Percentiles rank a stretch among this genome's conserved stretches.
Conservation (phyloP, 2,797 vertebrate species). For the Adelosebastes latens region DNA sequence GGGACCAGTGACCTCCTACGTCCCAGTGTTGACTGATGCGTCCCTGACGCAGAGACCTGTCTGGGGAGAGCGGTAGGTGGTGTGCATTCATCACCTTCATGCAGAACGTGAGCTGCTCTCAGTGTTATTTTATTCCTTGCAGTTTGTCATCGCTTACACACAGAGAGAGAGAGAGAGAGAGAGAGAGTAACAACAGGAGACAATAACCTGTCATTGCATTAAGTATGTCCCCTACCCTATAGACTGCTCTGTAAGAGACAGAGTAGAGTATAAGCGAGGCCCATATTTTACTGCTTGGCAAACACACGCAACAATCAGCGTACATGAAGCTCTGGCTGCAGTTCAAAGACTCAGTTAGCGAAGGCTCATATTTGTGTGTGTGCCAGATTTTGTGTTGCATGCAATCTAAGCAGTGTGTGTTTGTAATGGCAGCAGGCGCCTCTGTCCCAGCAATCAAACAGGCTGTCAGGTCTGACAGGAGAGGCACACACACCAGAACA, state of each 20-base stretch:
- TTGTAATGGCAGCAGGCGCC: constrained; percentile 13
- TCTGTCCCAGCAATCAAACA: background rate
- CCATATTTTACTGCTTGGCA: constrained; percentile 20
- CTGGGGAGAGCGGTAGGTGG: no score
- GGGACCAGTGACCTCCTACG: background rate
- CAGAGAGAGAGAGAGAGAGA: background rate
- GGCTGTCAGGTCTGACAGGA: constrained; percentile 8
- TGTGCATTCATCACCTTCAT: background rate
- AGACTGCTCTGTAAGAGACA: background rate
- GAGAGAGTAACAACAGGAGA: background rate
- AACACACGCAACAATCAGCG: constrained; percentile 18
- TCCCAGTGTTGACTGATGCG: no score
- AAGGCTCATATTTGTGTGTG: background rate
- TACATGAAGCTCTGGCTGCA: constrained; percentile 22
- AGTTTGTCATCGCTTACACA: background rate
- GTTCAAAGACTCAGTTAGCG: constrained; percentile 11
- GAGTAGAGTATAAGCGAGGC: background rate
- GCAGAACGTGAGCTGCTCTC: background rate
- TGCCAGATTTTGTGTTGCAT: constrained; percentile 6
- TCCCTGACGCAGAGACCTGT: no score
- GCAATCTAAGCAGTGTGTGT: background rate
- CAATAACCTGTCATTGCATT: background rate
- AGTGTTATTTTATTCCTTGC: background rate
- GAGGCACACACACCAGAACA: background rate
- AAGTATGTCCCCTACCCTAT: background rate